Evolutionary conservation across 23 tunicate species (phyloP).

Genomic region (Botrylloides violaceus): DNA sequence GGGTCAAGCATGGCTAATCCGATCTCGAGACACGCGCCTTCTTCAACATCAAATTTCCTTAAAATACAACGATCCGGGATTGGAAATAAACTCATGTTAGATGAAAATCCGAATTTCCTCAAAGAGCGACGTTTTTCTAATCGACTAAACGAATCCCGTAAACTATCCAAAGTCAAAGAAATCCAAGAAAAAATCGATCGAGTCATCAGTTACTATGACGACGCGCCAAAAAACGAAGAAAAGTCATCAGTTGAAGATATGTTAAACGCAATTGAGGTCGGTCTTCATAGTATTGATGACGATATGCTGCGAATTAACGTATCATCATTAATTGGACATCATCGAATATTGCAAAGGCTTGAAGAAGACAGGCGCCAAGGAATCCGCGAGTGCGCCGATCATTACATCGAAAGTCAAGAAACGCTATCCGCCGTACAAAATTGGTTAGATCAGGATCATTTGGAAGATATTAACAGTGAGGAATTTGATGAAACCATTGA

Average conservation of each 20-base stretch:
- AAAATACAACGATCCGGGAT: not conserved
- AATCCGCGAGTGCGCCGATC: not conserved
- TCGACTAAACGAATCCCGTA: constrained; percentile 23
- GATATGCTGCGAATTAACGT: constrained; percentile 75
- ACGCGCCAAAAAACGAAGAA: constrained; percentile 15
- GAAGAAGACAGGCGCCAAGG: not conserved
- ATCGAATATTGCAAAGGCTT: constrained; percentile 17
- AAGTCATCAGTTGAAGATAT: constrained; percentile 23
- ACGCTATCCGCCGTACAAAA: constrained; percentile 42
- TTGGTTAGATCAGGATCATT: constrained; percentile 66
- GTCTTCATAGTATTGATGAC: constrained; percentile 37
- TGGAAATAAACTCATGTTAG: not conserved
- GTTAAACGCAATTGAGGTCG: constrained; percentile 37
- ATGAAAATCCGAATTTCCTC: constrained; percentile 11
- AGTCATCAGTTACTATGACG: constrained; percentile 48
- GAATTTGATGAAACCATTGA: not conserved
- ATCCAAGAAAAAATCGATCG: constrained; percentile 39
- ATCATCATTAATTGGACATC: constrained; percentile 22
- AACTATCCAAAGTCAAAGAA: constrained; percentile 30
- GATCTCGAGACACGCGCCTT: not conserved
- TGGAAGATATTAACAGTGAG: constrained; percentile 8
- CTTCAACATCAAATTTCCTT: not conserved
- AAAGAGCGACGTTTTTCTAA: constrained; percentile 8
- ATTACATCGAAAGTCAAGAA: constrained; percentile 23
- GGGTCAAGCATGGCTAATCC: not conserved